These are phyloP conservation scores for Aphidius gifuensis DNA, from an alignment of 1,140 invertebrate species.

Conservation along the genomic window DNA sequence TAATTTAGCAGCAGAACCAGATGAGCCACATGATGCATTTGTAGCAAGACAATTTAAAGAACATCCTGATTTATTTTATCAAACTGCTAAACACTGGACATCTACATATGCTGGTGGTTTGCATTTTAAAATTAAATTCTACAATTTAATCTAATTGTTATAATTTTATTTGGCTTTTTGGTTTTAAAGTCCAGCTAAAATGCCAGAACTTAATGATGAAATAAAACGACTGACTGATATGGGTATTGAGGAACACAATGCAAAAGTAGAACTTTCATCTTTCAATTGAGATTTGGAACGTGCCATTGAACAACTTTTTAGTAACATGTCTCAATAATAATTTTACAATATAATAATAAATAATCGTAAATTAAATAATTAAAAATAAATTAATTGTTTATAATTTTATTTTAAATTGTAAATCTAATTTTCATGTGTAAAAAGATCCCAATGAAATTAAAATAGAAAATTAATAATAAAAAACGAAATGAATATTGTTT, in stretches of 20 bases:
- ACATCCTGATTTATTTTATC: slow-evolving; percentile 77
- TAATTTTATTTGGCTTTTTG: neutral
- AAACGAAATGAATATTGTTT: too few relatives aligned
- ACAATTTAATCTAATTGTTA: too few relatives aligned
- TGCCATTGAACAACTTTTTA: slow-evolving; percentile 85
- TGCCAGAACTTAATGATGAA: slow-evolving; percentile 77
- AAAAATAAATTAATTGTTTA: too few relatives aligned
- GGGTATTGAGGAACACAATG: slow-evolving; percentile 82
- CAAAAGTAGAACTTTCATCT: slow-evolving; percentile 79
- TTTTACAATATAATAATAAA: too few relatives aligned
- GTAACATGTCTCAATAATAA: slow-evolving; percentile 39
- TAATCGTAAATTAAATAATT: too few relatives aligned
- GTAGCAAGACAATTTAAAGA: slow-evolving; percentile 96
- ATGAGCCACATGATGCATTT: slow-evolving; percentile 96
- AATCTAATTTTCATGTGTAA: too few relatives aligned
- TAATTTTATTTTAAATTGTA: too few relatives aligned
- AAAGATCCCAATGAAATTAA: too few relatives aligned
- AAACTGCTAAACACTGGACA: slow-evolving; percentile 94
- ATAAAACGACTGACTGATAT: slow-evolving; percentile 80
- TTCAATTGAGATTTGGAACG: slow-evolving; percentile 87
- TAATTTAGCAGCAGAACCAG: slow-evolving; percentile 78
- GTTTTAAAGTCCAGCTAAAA: slow-evolving; percentile 63
- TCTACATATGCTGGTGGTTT: slow-evolving; percentile 85
- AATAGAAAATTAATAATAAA: too few relatives aligned
- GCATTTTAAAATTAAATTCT: too few relatives aligned